Evolutionary conservation across 2,113 vertebrate genomes (phyloP).

Genomic region (Planiliza haematocheilus): DNA sequence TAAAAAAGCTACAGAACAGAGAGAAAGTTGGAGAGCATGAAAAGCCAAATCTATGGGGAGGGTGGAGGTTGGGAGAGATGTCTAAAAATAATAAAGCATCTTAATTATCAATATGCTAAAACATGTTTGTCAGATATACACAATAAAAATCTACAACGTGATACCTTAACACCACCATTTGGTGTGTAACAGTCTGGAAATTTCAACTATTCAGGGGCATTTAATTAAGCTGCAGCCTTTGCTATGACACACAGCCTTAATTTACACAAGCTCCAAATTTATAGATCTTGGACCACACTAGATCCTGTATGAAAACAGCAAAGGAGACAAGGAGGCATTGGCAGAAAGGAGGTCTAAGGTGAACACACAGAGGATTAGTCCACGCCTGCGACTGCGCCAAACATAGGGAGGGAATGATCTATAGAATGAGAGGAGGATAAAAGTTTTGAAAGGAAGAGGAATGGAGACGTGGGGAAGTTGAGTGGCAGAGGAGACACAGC

Average conservation of each 20-base stretch:
- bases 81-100: neutral
- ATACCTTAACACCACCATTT: constrained; percentile 33
- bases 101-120: constrained; percentile 8
- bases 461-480: constrained; percentile 42
- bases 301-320: constrained; percentile 42
- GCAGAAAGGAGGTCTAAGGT: constrained; percentile 44
- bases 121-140: constrained; percentile 21
- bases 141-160: constrained; percentile 15
- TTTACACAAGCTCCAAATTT: constrained; percentile 62
- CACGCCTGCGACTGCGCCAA: constrained; percentile 40
- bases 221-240: constrained; percentile 58
- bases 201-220: constrained; percentile 19
- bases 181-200: constrained; percentile 11
- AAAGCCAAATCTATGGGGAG: neutral
- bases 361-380: constrained; percentile 55
- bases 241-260: constrained; percentile 60
- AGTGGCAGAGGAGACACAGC: constrained; percentile 55
- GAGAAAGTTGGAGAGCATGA: neutral
- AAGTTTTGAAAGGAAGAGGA: constrained; percentile 42
- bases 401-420: constrained; percentile 65
- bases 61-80: neutral
- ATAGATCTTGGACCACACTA: constrained; percentile 62
- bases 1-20: neutral
- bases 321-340: constrained; percentile 20
- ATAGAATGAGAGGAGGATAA: constrained; percentile 58